A percentile compares a stretch with the other conserved stretches of the same genome.
These are phyloP conservation scores for Novumbra hubbsi DNA, from an alignment of 2,797 vertebrate species.

Conservation along the genomic window DNA sequence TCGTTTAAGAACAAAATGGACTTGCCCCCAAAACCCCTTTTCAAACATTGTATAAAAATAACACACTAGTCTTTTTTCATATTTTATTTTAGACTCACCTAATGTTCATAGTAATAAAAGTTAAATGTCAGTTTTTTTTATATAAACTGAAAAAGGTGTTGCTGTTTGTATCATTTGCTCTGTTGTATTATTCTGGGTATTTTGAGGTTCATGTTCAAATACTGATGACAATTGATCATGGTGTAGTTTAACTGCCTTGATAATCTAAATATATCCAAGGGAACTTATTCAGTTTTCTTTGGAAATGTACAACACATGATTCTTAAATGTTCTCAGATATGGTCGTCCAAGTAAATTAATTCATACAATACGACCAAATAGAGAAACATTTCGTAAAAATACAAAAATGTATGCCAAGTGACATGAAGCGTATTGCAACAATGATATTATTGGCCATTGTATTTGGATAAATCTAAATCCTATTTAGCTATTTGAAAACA, in stretches of 20 bases:
- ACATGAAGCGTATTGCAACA: background rate
- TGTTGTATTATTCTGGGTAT: background rate
- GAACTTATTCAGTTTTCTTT: background rate
- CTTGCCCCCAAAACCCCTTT: background rate
- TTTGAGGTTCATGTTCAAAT: background rate
- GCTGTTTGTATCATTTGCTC: background rate
- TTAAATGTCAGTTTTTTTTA: background rate
- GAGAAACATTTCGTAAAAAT: too few relatives aligned
- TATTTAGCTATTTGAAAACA: background rate
- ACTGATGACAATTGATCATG: background rate
- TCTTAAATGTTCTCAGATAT: background rate
- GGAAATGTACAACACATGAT: background rate
- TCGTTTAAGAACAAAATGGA: background rate
- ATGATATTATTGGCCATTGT: background rate
- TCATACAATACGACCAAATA: background rate
- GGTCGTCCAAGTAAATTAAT: background rate
- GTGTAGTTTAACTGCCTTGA: background rate
- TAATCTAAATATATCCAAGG: background rate
- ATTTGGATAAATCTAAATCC: background rate
- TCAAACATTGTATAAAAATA: background rate
- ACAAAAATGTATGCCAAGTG: too few relatives aligned
- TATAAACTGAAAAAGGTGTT: background rate
- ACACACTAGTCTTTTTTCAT: background rate
- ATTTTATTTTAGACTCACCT: background rate
- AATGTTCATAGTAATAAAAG: background rate